A percentile compares a stretch with the other conserved stretches of the same genome.
Conservation (phyloP, 2,113 vertebrate genomes). For the Lontra canadensis region DNA sequence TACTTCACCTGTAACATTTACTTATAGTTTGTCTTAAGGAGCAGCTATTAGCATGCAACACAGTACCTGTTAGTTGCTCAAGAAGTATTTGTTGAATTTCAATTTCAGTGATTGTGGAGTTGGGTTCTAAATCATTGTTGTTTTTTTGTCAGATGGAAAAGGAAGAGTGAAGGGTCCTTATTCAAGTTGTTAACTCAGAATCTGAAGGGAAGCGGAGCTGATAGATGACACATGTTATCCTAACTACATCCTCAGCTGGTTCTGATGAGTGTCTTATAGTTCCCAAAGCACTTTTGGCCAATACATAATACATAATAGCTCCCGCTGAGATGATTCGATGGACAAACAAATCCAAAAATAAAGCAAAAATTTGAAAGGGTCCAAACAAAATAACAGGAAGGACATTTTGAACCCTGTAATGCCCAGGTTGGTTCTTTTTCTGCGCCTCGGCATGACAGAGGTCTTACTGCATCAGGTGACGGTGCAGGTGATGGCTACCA, state of each 20-base stretch:
- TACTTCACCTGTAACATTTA: not conserved
- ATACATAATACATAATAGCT: not conserved
- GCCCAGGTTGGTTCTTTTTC: not conserved
- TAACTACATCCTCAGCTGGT: not conserved
- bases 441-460: not conserved
- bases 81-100: not conserved
- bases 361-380: not conserved
- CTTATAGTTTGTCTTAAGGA: not conserved
- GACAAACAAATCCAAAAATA: not conserved
- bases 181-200: not conserved
- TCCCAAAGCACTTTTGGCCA: not conserved
- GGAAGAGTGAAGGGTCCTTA: not conserved
- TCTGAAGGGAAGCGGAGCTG: not conserved
- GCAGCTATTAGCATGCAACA: not conserved
- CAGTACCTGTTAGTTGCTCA: not conserved
- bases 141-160: not conserved
- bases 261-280: not conserved
- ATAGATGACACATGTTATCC: not conserved
- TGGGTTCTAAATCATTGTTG: not conserved
- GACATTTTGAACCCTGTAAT: not conserved
- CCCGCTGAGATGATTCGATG: not conserved
- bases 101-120: not conserved
- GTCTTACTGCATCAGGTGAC: not conserved
- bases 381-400: not conserved
- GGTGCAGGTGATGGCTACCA: not conserved